Conservation (phyloP, 2,888 invertebrate genomes). For the Tenthredo livida region DNA sequence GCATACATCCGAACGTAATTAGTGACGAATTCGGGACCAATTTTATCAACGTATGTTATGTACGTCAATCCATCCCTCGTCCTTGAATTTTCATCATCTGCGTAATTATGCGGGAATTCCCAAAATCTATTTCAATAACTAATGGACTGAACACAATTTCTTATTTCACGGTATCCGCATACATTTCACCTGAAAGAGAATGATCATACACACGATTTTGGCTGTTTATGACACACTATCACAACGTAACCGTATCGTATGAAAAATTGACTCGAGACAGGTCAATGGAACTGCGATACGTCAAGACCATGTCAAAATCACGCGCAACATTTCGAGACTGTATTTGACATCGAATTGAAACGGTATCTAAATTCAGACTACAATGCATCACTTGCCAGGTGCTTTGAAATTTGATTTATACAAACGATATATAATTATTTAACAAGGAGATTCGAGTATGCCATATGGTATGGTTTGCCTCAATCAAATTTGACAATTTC, state of each 20-base stretch:
- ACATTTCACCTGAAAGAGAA: not conserved
- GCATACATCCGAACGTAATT: not conserved
- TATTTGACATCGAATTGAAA: not conserved
- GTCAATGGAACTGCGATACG: not conserved
- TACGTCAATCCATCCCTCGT: not conserved
- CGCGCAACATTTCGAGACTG: not conserved
- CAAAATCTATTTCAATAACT: not conserved
- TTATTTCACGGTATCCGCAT: slow-evolving; percentile 6
- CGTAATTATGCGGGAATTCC: not conserved
- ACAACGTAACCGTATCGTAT: not conserved
- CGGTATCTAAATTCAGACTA: not conserved
- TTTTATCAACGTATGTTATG: not conserved
- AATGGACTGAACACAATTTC: not conserved
- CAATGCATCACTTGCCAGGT: not conserved
- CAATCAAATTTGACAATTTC: not conserved
- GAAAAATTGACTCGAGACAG: not conserved
- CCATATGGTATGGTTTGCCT: not conserved
- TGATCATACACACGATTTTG: not conserved
- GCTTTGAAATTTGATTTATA: not conserved
- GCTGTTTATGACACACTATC: not conserved
- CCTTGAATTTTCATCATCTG: not conserved
- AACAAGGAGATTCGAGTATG: not conserved
- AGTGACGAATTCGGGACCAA: not conserved
- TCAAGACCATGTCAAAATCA: slow-evolving; percentile 18
- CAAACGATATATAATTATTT: not conserved